Evolutionary conservation across 2,888 invertebrate species (phyloP).

Genomic region (Cheilosia vernalis): DNA sequence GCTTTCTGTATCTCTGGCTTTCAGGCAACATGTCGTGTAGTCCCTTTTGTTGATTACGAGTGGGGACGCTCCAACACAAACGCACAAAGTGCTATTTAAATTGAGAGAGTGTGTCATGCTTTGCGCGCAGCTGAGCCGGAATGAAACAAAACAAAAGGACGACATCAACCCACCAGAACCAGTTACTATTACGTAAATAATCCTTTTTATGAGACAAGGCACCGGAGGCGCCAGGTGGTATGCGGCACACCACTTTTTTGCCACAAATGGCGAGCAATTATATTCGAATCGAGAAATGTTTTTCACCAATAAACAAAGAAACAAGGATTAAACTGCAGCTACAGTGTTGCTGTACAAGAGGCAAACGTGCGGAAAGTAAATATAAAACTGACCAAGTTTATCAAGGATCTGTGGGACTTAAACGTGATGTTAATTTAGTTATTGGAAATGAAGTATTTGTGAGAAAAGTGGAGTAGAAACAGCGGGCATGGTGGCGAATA

Average conservation of each 20-base stretch:
- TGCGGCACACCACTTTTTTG: slow-evolving; percentile 49
- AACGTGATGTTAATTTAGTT: slow-evolving; percentile 62
- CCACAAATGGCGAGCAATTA: slow-evolving; percentile 58
- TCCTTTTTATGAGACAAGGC: slow-evolving; percentile 60
- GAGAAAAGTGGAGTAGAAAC: slow-evolving; percentile 18
- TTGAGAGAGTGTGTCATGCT: slow-evolving; percentile 16
- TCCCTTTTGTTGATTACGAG: not conserved
- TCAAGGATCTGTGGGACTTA: slow-evolving; percentile 11
- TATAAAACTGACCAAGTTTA: slow-evolving; percentile 28
- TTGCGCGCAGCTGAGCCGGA: not conserved
- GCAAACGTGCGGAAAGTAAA: slow-evolving; percentile 52
- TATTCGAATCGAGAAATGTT: slow-evolving; percentile 52
- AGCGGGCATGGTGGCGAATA: slow-evolving; percentile 26
- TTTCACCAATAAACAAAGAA: slow-evolving; percentile 51
- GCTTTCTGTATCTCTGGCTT: not conserved
- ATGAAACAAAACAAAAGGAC: not conserved
- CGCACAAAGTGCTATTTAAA: slow-evolving; percentile 39
- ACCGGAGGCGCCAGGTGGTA: slow-evolving; percentile 53
- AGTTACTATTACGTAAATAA: slow-evolving; percentile 50
- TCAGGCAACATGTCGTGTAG: slow-evolving; percentile 7
- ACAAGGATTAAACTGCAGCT: slow-evolving; percentile 18
- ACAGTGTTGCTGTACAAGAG: not conserved
- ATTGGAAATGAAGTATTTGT: slow-evolving; percentile 56
- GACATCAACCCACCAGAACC: slow-evolving; percentile 11
- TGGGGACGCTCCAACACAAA: slow-evolving; percentile 1